Percentiles rank a stretch among this genome's conserved stretches.
Evolutionary conservation across 2,888 invertebrate genomes (phyloP).

Genomic region (Eupelmus urozonus): DNA sequence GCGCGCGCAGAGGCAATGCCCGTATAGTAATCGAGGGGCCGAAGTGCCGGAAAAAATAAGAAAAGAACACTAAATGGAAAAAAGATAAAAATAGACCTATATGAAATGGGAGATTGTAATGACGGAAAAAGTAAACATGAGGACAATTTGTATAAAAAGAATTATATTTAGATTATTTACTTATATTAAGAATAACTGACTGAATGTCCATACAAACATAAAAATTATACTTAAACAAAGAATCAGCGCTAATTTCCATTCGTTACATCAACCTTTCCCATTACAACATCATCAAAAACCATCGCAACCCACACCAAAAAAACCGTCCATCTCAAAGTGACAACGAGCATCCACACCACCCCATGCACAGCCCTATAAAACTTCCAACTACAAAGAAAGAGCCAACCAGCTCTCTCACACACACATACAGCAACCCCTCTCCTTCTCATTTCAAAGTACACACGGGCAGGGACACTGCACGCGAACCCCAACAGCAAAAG

Average conservation of each 20-base stretch:
- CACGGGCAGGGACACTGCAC: background rate
- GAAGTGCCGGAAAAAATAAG: conserved; percentile 58
- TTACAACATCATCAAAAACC: no score
- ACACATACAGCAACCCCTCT: background rate
- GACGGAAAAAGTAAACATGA: background rate
- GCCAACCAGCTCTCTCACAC: no score
- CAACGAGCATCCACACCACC: background rate
- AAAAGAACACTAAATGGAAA: background rate
- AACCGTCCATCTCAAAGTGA: background rate
- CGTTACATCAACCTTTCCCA: no score
- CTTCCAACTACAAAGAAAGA: no score
- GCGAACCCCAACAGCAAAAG: no score
- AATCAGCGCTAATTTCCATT: no score
- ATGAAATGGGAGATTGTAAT: background rate
- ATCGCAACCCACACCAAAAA: background rate
- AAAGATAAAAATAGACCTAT: background rate
- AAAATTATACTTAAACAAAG: no score
- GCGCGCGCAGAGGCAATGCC: conserved; percentile 72
- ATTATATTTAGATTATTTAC: no score
- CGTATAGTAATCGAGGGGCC: conserved; percentile 62
- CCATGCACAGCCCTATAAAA: background rate
- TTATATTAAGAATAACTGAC: no score
- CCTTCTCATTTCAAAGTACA: background rate
- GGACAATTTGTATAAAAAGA: background rate
- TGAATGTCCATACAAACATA: no score